Evolutionary conservation across 2,113 vertebrate species (phyloP).

Genomic region (Salvelinus sp.): DNA sequence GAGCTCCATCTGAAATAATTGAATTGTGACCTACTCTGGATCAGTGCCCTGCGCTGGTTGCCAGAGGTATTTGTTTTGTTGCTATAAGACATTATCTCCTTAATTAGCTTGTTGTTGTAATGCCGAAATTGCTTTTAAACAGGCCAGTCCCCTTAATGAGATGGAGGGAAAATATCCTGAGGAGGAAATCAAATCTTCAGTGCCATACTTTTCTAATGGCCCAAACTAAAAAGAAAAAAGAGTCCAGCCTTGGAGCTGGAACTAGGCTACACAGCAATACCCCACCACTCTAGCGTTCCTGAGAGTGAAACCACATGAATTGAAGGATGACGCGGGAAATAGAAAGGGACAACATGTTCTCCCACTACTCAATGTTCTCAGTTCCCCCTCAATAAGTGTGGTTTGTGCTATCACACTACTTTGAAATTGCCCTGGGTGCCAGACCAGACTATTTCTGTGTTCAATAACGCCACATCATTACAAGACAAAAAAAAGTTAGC

Average conservation of each 20-base stretch:
- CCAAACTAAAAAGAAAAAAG: too few species aligned
- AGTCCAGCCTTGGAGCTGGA: too few species aligned
- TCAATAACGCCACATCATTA: not conserved
- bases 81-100: slow-evolving; percentile 48
- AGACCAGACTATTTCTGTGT: slow-evolving; percentile 7
- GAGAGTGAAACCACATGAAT: not conserved
- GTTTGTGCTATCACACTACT: slow-evolving; percentile 2
- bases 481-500: not conserved
- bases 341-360: slow-evolving; percentile 17
- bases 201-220: too few species aligned
- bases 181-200: slow-evolving; percentile 28
- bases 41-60: slow-evolving; percentile 19
- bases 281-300: too few species aligned
- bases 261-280: too few species aligned
- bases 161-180: slow-evolving; percentile 34
- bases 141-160: slow-evolving; percentile 28
- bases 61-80: slow-evolving; percentile 45
- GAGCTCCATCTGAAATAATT: slow-evolving; percentile 46
- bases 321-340: not conserved
- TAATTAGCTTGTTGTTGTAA: slow-evolving; percentile 52
- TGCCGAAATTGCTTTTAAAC: slow-evolving; percentile 33
- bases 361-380: not conserved
- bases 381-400: not conserved
- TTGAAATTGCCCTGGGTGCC: slow-evolving; percentile 17
- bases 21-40: slow-evolving; percentile 46